Percentiles rank a stretch among this genome's conserved stretches.
phyloP scores from a whole-genome alignment of 92 coral and sea anemone genomes.

The Isaurus tuberculatus region DNA sequence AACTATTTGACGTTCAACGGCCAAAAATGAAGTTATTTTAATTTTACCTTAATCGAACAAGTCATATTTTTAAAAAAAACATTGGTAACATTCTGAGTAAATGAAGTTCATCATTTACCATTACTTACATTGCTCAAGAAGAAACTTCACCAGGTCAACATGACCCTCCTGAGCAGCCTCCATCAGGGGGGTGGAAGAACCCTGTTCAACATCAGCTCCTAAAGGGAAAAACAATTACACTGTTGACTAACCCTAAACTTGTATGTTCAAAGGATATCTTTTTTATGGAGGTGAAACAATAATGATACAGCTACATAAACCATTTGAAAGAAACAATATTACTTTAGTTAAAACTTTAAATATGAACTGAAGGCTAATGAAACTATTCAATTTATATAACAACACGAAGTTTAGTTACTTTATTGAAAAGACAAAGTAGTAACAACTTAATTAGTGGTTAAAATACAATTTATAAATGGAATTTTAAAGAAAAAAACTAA shows the following conservation, averaged over 20 bases:
- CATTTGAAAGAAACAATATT: no score
- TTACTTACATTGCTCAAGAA: conserved; percentile 84
- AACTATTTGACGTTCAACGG: neutral
- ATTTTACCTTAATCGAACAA: neutral
- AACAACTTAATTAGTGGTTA: no score
- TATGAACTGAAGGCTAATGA: no score
- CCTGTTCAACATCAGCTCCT: conserved; percentile 99
- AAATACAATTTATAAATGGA: no score
- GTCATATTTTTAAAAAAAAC: no score
- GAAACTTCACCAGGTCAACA: conserved; percentile 95
- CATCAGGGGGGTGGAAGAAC: conserved; percentile 99
- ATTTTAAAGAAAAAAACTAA: no score
- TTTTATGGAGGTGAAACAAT: no score
- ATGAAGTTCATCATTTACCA: neutral
- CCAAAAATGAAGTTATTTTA: neutral
- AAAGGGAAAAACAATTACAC: neutral
- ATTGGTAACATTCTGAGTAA: neutral
- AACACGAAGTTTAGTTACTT: no score
- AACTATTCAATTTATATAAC: no score
- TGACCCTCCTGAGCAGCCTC: conserved; percentile 99
- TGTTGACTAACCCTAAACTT: neutral
- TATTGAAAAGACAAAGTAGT: no score
- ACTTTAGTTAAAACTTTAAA: no score
- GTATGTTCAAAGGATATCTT: neutral
- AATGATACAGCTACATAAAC: no score